Conservation (phyloP, 2,113 vertebrate species). For the Seriola dumerili region DNA sequence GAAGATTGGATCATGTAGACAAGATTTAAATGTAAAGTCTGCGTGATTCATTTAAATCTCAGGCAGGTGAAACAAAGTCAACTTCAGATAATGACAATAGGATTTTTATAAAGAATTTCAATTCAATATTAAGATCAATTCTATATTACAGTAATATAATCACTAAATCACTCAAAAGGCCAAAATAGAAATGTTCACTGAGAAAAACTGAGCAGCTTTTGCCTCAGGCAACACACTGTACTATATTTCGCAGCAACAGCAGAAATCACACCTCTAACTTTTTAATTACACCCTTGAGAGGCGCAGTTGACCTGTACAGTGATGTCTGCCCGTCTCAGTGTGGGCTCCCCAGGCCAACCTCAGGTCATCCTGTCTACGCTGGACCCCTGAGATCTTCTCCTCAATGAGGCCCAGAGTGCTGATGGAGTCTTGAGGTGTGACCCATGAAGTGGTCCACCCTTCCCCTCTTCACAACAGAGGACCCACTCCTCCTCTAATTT, state of each 20-base stretch:
- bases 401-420: constrained; percentile 57
- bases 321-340: constrained; percentile 48
- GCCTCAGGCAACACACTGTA: constrained; percentile 32
- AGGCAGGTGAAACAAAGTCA: background rate
- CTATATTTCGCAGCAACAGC: constrained; percentile 57
- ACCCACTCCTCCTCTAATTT: constrained; percentile 74
- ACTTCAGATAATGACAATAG: background rate
- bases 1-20: background rate
- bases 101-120: background rate
- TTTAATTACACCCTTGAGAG: constrained; percentile 78
- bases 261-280: constrained; percentile 72
- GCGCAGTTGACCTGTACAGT: constrained; percentile 60
- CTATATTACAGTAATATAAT: background rate
- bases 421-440: constrained; percentile 62
- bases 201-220: constrained; percentile 11
- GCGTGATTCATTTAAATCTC: background rate
- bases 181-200: constrained; percentile 11
- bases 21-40: constrained; percentile 14
- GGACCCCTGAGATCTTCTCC: constrained; percentile 50
- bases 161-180: constrained; percentile 6
- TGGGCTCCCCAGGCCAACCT: constrained; percentile 53
- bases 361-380: constrained; percentile 53
- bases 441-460: constrained; percentile 58
- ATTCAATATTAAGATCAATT: background rate
- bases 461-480: constrained; percentile 49